Percentiles rank a stretch among this genome's conserved stretches.
Evolutionary conservation across 2,113 vertebrate species (phyloP).

Genomic region (Turdus rufiventris): DNA sequence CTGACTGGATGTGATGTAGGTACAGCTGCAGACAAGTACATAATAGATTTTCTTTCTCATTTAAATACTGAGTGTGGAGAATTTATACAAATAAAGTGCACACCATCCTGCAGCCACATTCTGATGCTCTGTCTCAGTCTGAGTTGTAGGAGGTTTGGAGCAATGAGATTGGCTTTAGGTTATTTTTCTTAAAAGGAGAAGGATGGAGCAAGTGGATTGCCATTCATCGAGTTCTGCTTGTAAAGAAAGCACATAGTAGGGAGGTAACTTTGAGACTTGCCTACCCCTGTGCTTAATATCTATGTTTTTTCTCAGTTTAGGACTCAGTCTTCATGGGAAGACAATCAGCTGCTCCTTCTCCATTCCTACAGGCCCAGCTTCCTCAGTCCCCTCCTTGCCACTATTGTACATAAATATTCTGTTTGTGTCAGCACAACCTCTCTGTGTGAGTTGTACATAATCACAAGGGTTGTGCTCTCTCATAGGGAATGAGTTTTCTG

Average conservation of each 20-base stretch:
- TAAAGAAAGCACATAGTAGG: background rate
- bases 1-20: background rate
- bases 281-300: background rate
- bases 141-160: background rate
- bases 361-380: background rate
- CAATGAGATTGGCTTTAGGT: background rate
- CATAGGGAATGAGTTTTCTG: background rate
- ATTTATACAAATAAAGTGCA: background rate
- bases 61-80: background rate
- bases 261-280: background rate
- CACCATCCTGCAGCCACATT: background rate
- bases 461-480: background rate
- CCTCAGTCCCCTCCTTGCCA: background rate
- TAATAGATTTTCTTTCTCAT: background rate
- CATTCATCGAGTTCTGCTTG: background rate
- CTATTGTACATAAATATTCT: background rate
- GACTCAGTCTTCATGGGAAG: background rate
- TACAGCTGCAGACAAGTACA: background rate
- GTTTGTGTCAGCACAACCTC: background rate
- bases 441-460: rapidly evolving
- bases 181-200: background rate
- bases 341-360: background rate
- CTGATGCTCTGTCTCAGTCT: background rate
- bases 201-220: background rate
- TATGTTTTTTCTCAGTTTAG: background rate